These are phyloP conservation scores for Callocephalon fimbriatum DNA, from an alignment of 2,113 vertebrate species.

Conservation along the genomic window DNA sequence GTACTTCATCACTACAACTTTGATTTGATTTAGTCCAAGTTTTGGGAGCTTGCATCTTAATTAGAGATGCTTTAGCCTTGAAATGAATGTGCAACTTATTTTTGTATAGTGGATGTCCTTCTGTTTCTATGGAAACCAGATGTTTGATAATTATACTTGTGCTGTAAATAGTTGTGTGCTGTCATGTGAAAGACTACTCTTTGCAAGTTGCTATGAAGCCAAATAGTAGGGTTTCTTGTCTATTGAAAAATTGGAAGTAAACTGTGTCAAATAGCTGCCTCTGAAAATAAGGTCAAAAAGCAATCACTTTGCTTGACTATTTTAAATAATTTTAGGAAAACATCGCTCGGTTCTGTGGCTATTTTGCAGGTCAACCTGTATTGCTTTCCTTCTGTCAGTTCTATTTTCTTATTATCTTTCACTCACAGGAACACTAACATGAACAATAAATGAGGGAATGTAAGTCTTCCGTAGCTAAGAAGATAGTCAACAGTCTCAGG, in stretches of 20 bases:
- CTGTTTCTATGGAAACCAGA: slow-evolving; percentile 54
- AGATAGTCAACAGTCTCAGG: not conserved
- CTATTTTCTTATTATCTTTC: not conserved
- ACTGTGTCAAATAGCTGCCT: not conserved
- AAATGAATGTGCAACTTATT: not conserved
- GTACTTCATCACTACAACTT: not conserved
- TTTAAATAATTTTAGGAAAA: not conserved
- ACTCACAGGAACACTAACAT: not conserved
- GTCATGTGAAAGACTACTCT: slow-evolving; percentile 7
- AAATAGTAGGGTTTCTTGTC: not conserved
- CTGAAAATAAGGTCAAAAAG: not conserved
- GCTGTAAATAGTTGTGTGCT: not conserved
- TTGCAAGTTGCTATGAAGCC: not conserved
- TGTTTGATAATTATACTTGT: slow-evolving; percentile 27
- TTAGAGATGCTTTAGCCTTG: not conserved
- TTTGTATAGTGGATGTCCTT: not conserved
- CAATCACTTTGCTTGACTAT: not conserved
- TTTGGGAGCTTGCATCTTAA: not conserved
- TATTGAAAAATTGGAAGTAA: not conserved
- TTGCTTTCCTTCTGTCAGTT: not conserved
- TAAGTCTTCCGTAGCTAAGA: not conserved
- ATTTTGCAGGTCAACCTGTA: not conserved
- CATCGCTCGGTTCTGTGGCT: not conserved
- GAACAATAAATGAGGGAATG: not conserved
- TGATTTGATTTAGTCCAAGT: not conserved